Evolutionary conservation across 2,888 invertebrate genomes (phyloP).

Genomic region (Ectemnius lituratus): DNA sequence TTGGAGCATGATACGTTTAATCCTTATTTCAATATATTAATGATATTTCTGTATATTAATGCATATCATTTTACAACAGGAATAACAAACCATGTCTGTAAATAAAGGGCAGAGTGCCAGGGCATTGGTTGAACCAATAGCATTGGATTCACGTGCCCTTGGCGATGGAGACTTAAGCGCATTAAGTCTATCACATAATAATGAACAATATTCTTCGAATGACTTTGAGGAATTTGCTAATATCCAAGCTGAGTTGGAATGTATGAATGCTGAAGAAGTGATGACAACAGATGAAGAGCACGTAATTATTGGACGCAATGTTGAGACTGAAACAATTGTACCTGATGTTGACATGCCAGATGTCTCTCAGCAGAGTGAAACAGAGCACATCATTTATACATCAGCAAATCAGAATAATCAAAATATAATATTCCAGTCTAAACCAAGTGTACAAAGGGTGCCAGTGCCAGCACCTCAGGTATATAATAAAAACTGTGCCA

Average conservation of each 20-base stretch:
- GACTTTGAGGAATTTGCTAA: constrained; percentile 77
- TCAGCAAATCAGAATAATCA: constrained; percentile 70
- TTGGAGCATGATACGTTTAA: background rate
- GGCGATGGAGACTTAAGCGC: constrained; percentile 72
- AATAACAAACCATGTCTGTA: constrained; percentile 66
- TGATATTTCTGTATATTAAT: constrained; percentile 6
- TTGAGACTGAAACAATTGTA: constrained; percentile 66
- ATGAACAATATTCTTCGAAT: constrained; percentile 70
- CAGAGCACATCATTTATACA: constrained; percentile 72
- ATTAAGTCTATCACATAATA: constrained; percentile 65
- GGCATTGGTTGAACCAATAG: constrained; percentile 70
- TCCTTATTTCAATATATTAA: background rate
- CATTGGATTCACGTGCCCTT: constrained; percentile 67
- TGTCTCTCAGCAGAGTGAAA: constrained; percentile 64
- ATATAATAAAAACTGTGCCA: constrained; percentile 8
- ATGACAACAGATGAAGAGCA: constrained; percentile 71
- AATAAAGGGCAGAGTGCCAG: constrained; percentile 68
- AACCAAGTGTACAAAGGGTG: constrained; percentile 74
- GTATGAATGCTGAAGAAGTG: constrained; percentile 75
- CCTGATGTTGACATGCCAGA: constrained; percentile 75
- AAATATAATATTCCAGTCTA: constrained; percentile 74
- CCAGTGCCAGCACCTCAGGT: constrained; percentile 72
- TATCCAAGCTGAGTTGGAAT: constrained; percentile 77
- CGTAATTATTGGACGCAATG: constrained; percentile 57
- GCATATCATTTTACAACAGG: constrained; percentile 33